Conservation (phyloP, 2,888 invertebrate genomes). For the Asteroscopus sphinx region DNA sequence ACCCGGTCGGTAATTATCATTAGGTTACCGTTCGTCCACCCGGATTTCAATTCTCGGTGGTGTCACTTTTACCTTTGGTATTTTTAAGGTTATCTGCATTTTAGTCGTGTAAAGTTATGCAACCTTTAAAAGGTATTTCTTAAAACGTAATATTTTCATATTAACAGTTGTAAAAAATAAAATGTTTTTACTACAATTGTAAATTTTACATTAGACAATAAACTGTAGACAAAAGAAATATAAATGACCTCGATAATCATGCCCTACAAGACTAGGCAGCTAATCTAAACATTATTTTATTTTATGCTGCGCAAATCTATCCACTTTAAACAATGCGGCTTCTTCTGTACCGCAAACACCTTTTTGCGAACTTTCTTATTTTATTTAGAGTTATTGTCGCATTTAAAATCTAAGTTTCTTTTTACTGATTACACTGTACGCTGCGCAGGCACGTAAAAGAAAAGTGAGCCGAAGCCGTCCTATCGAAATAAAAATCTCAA, state of each 20-base stretch:
- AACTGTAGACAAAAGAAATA: constrained; percentile 22
- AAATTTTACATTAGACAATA: neutral
- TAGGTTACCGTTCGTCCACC: constrained; percentile 68
- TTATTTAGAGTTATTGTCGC: constrained; percentile 63
- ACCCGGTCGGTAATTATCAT: constrained; percentile 68
- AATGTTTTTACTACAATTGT: neutral
- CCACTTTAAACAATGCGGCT: constrained; percentile 69
- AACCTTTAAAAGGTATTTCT: neutral
- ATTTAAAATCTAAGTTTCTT: constrained; percentile 57
- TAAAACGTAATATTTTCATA: too few species aligned
- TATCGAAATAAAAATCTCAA: constrained; percentile 40
- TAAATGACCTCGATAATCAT: constrained; percentile 42
- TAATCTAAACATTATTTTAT: constrained; percentile 44
- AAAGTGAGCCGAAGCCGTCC: constrained; percentile 28
- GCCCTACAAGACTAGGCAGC: constrained; percentile 28
- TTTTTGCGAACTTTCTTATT: constrained; percentile 74
- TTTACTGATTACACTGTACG: constrained; percentile 56
- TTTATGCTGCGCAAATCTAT: constrained; percentile 61
- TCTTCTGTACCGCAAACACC: constrained; percentile 67
- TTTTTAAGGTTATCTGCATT: constrained; percentile 36
- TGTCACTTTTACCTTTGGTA: constrained; percentile 69
- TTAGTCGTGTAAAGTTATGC: constrained; percentile 1
- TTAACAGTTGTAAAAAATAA: too few species aligned
- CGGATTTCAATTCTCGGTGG: constrained; percentile 63
- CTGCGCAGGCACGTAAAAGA: constrained; percentile 55